Percentiles rank a stretch among this genome's conserved stretches.
Conservation (phyloP, 2,888 invertebrate species). For the Erebia ligea region DNA sequence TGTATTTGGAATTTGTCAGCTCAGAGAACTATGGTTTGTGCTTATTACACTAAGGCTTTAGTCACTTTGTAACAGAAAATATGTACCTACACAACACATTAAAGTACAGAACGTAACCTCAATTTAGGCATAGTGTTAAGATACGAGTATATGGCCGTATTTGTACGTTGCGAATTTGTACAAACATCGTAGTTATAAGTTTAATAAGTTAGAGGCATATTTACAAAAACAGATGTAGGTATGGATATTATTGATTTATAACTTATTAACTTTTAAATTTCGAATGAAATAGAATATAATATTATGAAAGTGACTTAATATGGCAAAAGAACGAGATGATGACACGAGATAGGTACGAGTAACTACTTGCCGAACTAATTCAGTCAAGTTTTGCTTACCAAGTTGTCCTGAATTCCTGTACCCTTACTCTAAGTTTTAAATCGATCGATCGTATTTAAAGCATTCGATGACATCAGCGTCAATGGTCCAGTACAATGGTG, state of each 20-base stretch:
- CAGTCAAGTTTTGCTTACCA: no score
- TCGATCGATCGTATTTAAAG: no score
- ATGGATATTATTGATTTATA: background rate
- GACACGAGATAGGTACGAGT: no score
- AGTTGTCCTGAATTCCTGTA: no score
- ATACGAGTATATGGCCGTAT: slow-evolving; percentile 23
- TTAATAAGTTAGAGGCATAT: slow-evolving; percentile 25
- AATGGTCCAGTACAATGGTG: no score
- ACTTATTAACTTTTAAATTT: no score
- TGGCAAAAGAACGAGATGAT: no score
- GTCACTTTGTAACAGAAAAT: slow-evolving; percentile 27
- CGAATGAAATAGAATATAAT: no score
- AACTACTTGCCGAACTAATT: no score
- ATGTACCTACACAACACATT: slow-evolving; percentile 37
- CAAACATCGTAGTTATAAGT: slow-evolving; percentile 40
- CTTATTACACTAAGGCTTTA: slow-evolving; percentile 21
- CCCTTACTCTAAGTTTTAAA: no score
- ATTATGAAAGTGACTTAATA: no score
- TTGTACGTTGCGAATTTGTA: slow-evolving; percentile 45
- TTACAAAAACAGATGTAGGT: background rate
- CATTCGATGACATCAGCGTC: no score
- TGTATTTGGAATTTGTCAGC: slow-evolving; percentile 30
- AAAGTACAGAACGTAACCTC: slow-evolving; percentile 47
- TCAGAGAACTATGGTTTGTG: slow-evolving; percentile 27
- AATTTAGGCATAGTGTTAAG: slow-evolving; percentile 36